Percentiles rank a stretch among this genome's conserved stretches.
These are phyloP conservation scores for Amblyjoppa fuscipennis DNA, from an alignment of 2,888 invertebrate genomes.

Conservation along the genomic window DNA sequence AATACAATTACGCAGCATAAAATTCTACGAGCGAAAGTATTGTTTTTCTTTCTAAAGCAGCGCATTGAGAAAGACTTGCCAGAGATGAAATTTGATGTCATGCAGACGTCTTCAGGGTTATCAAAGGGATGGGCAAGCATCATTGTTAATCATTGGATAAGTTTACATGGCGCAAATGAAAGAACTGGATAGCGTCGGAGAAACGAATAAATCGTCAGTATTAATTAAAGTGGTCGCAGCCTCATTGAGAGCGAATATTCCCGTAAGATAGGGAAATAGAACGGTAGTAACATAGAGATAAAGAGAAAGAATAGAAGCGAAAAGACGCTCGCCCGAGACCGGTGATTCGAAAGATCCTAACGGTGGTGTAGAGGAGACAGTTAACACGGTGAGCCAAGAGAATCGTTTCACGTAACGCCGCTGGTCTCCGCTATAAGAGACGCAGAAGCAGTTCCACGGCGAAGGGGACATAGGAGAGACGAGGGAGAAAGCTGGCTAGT, in stretches of 20 bases:
- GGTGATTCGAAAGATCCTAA: conserved; percentile 54
- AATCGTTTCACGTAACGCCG: conserved; percentile 27
- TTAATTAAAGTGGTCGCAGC: background rate
- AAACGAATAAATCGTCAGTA: background rate
- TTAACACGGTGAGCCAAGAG: conserved; percentile 52
- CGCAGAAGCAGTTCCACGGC: conserved; percentile 8
- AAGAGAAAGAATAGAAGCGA: background rate
- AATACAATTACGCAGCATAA: no score
- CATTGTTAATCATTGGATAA: no score
- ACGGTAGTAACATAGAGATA: conserved; percentile 29
- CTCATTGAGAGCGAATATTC: background rate
- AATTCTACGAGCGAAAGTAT: no score
- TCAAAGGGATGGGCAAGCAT: no score
- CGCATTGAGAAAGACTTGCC: no score
- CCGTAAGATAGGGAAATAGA: background rate
- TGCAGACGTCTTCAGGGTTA: no score
- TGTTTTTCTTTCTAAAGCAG: no score
- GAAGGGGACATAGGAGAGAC: background rate
- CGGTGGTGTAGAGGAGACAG: conserved; percentile 41
- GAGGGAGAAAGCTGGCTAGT: conserved; percentile 19
- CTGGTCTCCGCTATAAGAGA: conserved; percentile 28
- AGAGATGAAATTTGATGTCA: no score
- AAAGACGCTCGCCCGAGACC: conserved; percentile 26
- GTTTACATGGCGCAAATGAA: no score
- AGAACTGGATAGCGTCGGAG: no score